A percentile compares a stretch with the other conserved stretches of the same genome.
phyloP scores from a whole-genome alignment of 2,888 invertebrate species.

The Erynnis tages region DNA sequence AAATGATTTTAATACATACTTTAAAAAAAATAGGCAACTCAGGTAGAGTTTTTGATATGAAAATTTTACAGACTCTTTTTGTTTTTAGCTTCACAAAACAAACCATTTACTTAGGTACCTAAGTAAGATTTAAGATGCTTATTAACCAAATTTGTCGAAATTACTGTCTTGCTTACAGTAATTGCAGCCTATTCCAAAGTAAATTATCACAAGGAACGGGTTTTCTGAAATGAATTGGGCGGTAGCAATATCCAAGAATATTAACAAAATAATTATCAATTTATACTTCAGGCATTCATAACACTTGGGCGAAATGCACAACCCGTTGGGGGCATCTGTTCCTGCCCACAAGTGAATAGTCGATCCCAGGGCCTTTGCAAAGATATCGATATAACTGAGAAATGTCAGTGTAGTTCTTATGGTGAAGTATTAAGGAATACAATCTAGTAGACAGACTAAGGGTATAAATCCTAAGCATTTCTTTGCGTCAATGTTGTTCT shows the following conservation, averaged over 20 bases:
- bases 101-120: no score
- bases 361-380: slow-evolving; percentile 42
- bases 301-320: slow-evolving; percentile 56
- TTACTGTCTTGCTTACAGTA: neutral
- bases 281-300: slow-evolving; percentile 59
- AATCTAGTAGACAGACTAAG: slow-evolving; percentile 30
- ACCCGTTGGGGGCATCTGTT: slow-evolving; percentile 72
- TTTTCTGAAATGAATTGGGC: slow-evolving; percentile 4
- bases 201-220: slow-evolving; percentile 13
- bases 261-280: slow-evolving; percentile 69
- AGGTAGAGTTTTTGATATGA: no score
- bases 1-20: no score
- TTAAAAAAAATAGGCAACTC: no score
- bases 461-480: neutral
- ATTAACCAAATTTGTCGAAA: neutral
- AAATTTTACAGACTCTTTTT: no score
- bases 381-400: slow-evolving; percentile 14
- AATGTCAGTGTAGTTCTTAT: slow-evolving; percentile 31
- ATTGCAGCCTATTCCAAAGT: slow-evolving; percentile 20
- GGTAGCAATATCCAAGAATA: slow-evolving; percentile 42
- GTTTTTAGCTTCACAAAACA: no score
- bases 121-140: neutral
- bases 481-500: slow-evolving; percentile 49
- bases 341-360: slow-evolving; percentile 56
- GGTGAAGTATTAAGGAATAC: slow-evolving; percentile 35